Percentiles rank a stretch among this genome's conserved stretches.
phyloP scores from a whole-genome alignment of 2,888 invertebrate species.

The Stenichneumon culpator region DNA sequence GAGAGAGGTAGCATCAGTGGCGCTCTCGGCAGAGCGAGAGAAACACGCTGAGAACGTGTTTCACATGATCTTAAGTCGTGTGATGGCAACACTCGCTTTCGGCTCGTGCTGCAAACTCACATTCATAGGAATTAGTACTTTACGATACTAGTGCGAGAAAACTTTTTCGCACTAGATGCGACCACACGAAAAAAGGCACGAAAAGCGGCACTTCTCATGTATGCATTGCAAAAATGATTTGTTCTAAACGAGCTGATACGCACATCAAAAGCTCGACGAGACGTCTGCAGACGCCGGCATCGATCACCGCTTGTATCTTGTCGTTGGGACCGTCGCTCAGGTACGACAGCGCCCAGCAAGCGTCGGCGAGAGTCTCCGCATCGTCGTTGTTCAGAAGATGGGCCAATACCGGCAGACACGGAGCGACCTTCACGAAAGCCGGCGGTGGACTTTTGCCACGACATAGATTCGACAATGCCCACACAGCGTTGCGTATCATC shows the following conservation, averaged over 20 bases:
- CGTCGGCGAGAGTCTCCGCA: conserved; percentile 95
- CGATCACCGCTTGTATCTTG: conserved; percentile 98
- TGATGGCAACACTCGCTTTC: too few species aligned
- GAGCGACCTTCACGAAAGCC: conserved; percentile 93
- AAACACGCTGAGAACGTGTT: too few species aligned
- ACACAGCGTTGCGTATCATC: conserved; percentile 98
- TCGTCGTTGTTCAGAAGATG: conserved; percentile 95
- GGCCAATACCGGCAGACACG: conserved; percentile 94
- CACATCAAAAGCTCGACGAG: conserved; percentile 89
- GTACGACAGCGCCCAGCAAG: conserved; percentile 99
- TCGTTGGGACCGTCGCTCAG: conserved; percentile 98
- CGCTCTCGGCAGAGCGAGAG: too few species aligned
- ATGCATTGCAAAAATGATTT: not conserved
- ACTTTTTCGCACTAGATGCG: too few species aligned
- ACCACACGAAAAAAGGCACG: too few species aligned
- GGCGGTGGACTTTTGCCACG: conserved; percentile 99
- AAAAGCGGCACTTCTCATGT: too few species aligned
- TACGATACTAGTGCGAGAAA: too few species aligned
- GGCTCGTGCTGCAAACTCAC: too few species aligned
- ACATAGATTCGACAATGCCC: conserved; percentile 99
- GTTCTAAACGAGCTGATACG: conserved; percentile 74
- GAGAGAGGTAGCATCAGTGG: too few species aligned
- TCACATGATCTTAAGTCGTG: too few species aligned
- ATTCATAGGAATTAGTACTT: too few species aligned
- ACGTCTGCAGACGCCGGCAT: conserved; percentile 96